Base-by-base conservation (phyloP, 2,888 invertebrate genomes). In the Sarcophaga rosellei region DNA sequence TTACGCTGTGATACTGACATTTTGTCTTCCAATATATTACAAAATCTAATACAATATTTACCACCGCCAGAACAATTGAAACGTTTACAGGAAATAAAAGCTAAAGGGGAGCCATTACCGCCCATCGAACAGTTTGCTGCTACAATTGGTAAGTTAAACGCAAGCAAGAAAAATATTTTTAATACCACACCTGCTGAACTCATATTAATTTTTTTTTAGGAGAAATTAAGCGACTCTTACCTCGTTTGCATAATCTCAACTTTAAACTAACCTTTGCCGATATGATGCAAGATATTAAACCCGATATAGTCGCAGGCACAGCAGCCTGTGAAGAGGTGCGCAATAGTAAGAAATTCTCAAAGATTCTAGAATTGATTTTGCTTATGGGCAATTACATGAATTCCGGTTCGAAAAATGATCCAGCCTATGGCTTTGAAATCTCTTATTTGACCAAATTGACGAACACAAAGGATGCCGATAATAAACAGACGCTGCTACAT, bases 311-410 rank as follows among this genome's bases (percentile, higher is more conserved):
- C 0, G 97, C 98, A 0, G 98, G 97, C 0, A 98, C 98, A 2
- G 98, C 98, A 0, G 99, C 99, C 0, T 99, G 99, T 90, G 98
- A 99, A 90, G 98, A 99, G 93, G 96, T 98, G 3, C 97, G 96
- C 89, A 95, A 95, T 45, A 98, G 98, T 90, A 95, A 95, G 88
- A 99, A 98, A 91, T 98, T 99, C 93, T 96, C 97, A 1, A 96
- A 96, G 92, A 96, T 99, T 73, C 93, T 99, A 17, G 98, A 99
- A 92, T 94, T 99, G 0, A 95, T 99, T 85, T 94, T 99, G 0
- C 93, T 99, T 15, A 94, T 99, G 25, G 99, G 99, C 4, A 99
- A 99, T 93, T 98, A 97, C 91, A 98, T 99, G 97, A 99, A 99
- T 93, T 96, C 98, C 0, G 99, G 99, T 0, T 97, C 98, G 10